Percentiles rank a stretch among this genome's conserved stretches.
Evolutionary conservation across 2,888 invertebrate species (phyloP).

Genomic region (Eulithis testata): DNA sequence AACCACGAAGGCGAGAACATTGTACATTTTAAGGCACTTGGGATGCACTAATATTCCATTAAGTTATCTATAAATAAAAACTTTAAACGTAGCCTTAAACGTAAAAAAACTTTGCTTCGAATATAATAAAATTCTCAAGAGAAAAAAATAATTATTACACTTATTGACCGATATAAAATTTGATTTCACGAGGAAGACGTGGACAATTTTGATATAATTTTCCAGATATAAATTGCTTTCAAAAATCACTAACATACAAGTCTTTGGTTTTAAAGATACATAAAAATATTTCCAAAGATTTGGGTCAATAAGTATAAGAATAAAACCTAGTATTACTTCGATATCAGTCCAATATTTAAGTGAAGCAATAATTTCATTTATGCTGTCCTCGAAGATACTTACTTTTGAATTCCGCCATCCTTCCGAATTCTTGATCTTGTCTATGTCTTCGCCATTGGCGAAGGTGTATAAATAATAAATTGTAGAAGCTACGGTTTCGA

Average conservation of each 20-base stretch:
- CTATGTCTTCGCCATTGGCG: constrained; percentile 33
- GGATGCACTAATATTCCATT: constrained; percentile 70
- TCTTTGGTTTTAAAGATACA: constrained; percentile 78
- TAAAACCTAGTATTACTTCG: constrained; percentile 62
- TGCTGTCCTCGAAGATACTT: constrained; percentile 60
- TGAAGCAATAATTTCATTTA: constrained; percentile 48
- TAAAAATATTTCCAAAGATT: constrained; percentile 65
- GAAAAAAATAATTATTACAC: constrained; percentile 62
- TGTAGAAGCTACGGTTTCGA: constrained; percentile 11
- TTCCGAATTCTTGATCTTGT: constrained; percentile 52
- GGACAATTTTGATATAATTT: constrained; percentile 53
- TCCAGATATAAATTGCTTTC: constrained; percentile 55
- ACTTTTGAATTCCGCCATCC: constrained; percentile 60
- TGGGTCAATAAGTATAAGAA: constrained; percentile 72
- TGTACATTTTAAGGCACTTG: constrained; percentile 83
- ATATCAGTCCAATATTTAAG: constrained; percentile 67
- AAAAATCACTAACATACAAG: constrained; percentile 63
- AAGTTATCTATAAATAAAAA: constrained; percentile 74
- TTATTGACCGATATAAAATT: constrained; percentile 59
- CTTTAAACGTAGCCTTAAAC: constrained; percentile 78
- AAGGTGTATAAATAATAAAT: constrained; percentile 6
- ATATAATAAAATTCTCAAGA: constrained; percentile 55
- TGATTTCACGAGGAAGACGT: constrained; percentile 67
- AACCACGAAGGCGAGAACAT: constrained; percentile 76
- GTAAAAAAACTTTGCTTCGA: constrained; percentile 67